Base-by-base conservation (phyloP, 35 echinoderm and acorn worm genomes). In the Apostichopus japonicus region DNA sequence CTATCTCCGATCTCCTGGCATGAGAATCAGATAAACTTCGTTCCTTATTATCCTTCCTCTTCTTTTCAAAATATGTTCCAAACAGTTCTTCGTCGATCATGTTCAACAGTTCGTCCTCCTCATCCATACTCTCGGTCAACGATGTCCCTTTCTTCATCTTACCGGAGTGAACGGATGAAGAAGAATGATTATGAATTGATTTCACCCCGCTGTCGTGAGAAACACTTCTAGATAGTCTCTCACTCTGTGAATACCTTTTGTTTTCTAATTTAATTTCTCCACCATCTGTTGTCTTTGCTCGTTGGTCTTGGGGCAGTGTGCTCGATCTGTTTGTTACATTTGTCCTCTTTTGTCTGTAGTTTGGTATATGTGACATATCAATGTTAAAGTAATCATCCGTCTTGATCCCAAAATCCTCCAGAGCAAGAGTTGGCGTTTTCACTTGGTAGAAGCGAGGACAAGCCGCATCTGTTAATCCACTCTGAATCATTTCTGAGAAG, bases 21-120 rank as follows among this genome's bases (percentile, higher is more conserved):
- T 58, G n/a, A 23, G 86, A 73, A 17, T 89, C 86, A 44, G 86
- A 89, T n/a, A 89, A 4, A 11, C 71, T 55, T 77, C 87, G 80
- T 13, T 7, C 59, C 53, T 82, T 62, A n/a, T 15, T 65, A 8
- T 54, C 52, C 21, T 22, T 56, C 65, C 86, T 94, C 61, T 83
- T 91, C 15, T 77, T 55, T 25, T 97, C 96, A 93, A 97, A 97
- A 86, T 93, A 97, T 11, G 79, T 52, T 83, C 95, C 95, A 81
- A 94, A 96, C 7, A 99, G 87, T 79, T 99, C 97, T 65, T 93
- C 78, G 57, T 99, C 95, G 16, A 99, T 99, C 67, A 99, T 72
- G n/a, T 93, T 88, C 58, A 99, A 62, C 9, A 99, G 84, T 14
- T 99, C 93, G 62, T 99, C 97, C 77, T 96, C 97, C 5, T 90